Evolutionary conservation across 2,797 vertebrate genomes (phyloP), one percentile per base, ranked within the genome.

Genomic region (Pristis pectinata): DNA sequence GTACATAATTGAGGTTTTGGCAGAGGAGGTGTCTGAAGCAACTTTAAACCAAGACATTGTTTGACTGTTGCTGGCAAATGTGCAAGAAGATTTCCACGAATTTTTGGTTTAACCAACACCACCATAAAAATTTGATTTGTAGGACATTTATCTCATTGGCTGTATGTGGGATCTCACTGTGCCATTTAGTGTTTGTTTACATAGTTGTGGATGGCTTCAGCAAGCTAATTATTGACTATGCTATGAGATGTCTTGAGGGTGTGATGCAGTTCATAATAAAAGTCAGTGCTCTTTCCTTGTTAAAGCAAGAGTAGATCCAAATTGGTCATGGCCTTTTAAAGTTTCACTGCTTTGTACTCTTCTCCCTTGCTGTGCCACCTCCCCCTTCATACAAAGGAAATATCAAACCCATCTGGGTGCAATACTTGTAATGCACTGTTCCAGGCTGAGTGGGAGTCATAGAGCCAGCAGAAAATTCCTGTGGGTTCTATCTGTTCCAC

Each of bases 391-490:
- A 89, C 53, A 95, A 95, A 96, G 96, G 96, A 96, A 96, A 97
- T 95, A 97, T 96, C 96, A 96, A 96, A 96, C 97, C 97, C 98
- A 98, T 98, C 98, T 98, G 98, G 98, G 97, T 97, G 97, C 97
- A 97, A 98, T 98, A 97, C 97, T 97, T 97, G 96, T 96, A 96
- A 97, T 97, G 97, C 97, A 97, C 97, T 97, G 96, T 96, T 97
- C 97, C 97, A 97, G 97, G 97, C 97, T 96, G 97, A 97, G 97
- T 96, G 95, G 96, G 97, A 96, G 97, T 95, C 93, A 93, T 95
- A 94, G 96, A 98, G 98, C 98, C 98, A 98, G 97, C 97, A 96
- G 96, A 97, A 97, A 98, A 98, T 99, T 98, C 98, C 98, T 98
- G 98, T 95, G 98, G 98, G 97, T 97, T 98, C 97, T 97, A 98